Base-by-base conservation (phyloP, 2,797 vertebrate species). In the Microctenopoma lineatum region DNA sequence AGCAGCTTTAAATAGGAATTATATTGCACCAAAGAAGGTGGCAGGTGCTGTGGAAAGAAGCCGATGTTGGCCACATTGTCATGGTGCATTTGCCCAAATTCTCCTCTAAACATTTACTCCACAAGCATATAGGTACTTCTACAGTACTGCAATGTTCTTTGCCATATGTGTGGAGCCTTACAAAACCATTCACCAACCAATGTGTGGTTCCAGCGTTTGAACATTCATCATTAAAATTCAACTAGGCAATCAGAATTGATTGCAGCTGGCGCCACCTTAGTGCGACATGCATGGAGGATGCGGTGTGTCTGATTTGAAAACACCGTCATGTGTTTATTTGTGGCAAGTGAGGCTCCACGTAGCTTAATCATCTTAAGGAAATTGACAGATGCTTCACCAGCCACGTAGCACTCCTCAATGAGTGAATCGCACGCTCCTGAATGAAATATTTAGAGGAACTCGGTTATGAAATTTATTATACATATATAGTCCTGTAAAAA, bases 281-380 rank as follows among this genome's bases (percentile, higher is more conserved):
- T 64, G 70, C 77, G 70, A 47, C 58, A 71, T 16, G 65, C 56
- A 66, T 66, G 16, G 58, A 76, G 58, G 65, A 87, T 79, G 74
- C 84, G 77, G 39, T 68, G 64, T 56, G 45, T 55, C 70, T 80
- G 61, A 80, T 87, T 77, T 80, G 55, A 70, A 78, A 83, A 73
- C 53, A 44, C 42, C 38, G 14, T 54, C 45, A 14, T 77, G 70
- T 79, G 68, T 81, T 83, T 83, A 78, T 85, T 64, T 80, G 53
- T 75, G 60, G 53, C 61, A 77, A 73, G 64, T 41, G 65, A 79
- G 57, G 51, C 75, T 66, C n/a, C 27, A 45, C 45, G 48, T 41
- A 59, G 72, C 75, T 75, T 79, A 81, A 89, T 90, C 78, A 89
- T 73, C 74, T 75, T 71, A 52, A 73, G 69, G 25, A 74, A 78